Evolutionary conservation across 2,888 invertebrate genomes (phyloP), one percentile per base, ranked within the genome.

Genomic region (Ophion ellenae): DNA sequence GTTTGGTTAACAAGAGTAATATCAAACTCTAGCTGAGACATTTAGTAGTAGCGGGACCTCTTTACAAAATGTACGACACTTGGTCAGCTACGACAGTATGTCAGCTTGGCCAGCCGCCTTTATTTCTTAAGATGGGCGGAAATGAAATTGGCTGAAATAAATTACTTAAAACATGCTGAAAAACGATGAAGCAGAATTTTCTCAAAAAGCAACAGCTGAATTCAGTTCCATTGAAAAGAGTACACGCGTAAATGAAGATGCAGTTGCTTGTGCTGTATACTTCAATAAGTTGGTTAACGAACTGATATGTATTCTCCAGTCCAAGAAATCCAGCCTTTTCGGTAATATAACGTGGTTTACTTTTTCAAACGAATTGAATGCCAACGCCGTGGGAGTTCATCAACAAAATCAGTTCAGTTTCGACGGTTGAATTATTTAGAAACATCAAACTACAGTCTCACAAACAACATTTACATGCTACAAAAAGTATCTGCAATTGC

Each of bases 301-400:
- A 10, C 10, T 92, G 70, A 88, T 93, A n/a, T 89, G 61, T 75
- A 81, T 92, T 45, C 88, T 93, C 20, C 85, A 92, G 87, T 91
- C 90, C 78, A 90, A 89, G 76, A 89, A 85, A 80, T n/a, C 85
- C 9, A 92, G 90, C 90, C 92, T 93, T 7, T 92, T 92, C 47
- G 90, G 90, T 92, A 57, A 73, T 17, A 57, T 84, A 57, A n/a
- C 28, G 84, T 87, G 11, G 24, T 71, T 9, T 67, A 91, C 88
- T 88, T 87, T 64, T 94, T 94, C 87, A 66, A 91, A 88, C 88
- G 92, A 2, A 92, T 93, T 86, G 93, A 94, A 94, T 94, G 94
- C 75, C 93, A 93, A 81, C 92, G 93, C 88, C 87, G 90, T 83
- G 94, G 93, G 86, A 93, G 93, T 84, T 92, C 7, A 89, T 92